Evolutionary conservation across 2,113 vertebrate species (phyloP).

Genomic region (Gobio gobio): DNA sequence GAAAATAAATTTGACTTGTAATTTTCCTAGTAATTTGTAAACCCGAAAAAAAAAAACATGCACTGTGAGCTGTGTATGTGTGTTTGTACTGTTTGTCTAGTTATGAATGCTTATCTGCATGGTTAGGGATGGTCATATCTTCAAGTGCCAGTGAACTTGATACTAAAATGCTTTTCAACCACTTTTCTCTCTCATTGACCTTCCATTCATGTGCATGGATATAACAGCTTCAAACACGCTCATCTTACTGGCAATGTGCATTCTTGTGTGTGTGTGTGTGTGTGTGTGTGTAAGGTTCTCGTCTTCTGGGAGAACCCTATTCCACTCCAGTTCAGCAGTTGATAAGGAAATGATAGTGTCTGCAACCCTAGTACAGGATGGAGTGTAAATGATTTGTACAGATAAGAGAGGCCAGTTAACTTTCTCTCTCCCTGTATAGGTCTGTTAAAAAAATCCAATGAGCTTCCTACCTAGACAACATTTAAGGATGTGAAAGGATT

Average conservation of each 20-base stretch:
- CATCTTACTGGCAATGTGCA: background rate
- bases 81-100: background rate
- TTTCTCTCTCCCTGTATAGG: background rate
- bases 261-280: constrained; percentile 2
- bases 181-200: constrained; percentile 1
- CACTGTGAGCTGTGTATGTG: too few relatives aligned
- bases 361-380: constrained; percentile 50
- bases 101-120: background rate
- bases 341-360: constrained; percentile 68
- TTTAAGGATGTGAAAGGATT: background rate
- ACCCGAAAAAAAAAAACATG: background rate
- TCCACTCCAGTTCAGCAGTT: constrained; percentile 60
- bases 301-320: constrained; percentile 18
- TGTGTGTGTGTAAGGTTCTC: background rate
- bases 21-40: background rate
- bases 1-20: background rate
- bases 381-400: constrained; percentile 59
- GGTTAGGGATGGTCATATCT: background rate
- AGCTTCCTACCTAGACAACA: background rate
- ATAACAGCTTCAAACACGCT: background rate
- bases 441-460: background rate
- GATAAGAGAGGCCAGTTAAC: constrained; percentile 55
- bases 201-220: constrained; percentile 1
- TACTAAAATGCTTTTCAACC: background rate
- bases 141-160: background rate